Evolutionary conservation across 2,888 invertebrate genomes (phyloP).

Genomic region (Agrochola litura): DNA sequence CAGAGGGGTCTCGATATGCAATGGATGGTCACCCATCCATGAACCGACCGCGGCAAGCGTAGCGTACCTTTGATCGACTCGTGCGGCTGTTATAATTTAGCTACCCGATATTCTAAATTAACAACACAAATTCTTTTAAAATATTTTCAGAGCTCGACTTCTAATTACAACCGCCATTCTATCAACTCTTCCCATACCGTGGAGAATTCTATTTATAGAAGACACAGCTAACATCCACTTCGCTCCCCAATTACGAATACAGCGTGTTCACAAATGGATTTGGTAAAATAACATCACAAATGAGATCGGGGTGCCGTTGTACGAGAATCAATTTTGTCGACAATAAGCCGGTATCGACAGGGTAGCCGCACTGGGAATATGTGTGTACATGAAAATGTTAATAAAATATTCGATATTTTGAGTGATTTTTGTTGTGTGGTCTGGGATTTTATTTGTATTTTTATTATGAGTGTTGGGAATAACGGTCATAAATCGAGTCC

Average conservation of each 20-base stretch:
- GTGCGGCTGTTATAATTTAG: too few species aligned
- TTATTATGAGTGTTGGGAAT: not conserved
- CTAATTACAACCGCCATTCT: conserved; percentile 5
- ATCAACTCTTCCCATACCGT: conserved; percentile 8
- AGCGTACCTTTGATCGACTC: too few species aligned
- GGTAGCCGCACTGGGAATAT: conserved; percentile 36
- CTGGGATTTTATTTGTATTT: conserved; percentile 10
- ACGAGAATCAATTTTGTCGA: conserved; percentile 65
- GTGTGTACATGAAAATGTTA: conserved; percentile 30
- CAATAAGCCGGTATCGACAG: conserved; percentile 54
- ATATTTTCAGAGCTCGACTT: conserved; percentile 11
- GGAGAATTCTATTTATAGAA: conserved; percentile 22
- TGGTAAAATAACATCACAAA: conserved; percentile 63
- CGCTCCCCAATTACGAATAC: conserved; percentile 38
- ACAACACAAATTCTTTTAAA: not conserved
- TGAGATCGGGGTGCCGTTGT: conserved; percentile 50
- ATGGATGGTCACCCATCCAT: too few species aligned
- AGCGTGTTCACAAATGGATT: conserved; percentile 43
- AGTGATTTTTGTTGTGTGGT: conserved; percentile 18
- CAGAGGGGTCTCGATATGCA: too few species aligned
- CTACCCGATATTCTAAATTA: not conserved
- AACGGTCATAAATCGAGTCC: not conserved
- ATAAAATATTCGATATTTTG: conserved; percentile 38
- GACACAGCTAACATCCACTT: conserved; percentile 10
- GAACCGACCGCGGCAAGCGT: too few species aligned